Percentiles rank a stretch among this genome's conserved stretches.
These are phyloP conservation scores for Nemoura dubitans DNA, from an alignment of 2,888 invertebrate species.

Conservation along the genomic window DNA sequence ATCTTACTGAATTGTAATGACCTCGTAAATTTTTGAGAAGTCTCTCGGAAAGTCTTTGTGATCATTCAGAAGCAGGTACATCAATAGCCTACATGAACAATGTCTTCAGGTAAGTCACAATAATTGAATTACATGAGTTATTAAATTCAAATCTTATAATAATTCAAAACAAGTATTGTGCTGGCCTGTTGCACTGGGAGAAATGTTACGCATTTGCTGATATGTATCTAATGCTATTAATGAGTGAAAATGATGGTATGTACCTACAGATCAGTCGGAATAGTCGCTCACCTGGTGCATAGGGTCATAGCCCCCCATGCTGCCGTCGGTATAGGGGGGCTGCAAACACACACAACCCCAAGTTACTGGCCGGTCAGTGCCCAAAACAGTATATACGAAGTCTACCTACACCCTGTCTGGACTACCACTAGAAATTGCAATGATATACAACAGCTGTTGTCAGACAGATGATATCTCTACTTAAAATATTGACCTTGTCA, in stretches of 20 bases:
- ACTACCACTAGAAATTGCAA: too few species aligned
- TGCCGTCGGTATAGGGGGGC: constrained; percentile 83
- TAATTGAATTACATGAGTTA: too few species aligned
- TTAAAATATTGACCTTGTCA: background rate
- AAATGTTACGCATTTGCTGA: background rate
- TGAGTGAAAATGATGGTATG: constrained; percentile 37
- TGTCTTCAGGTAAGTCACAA: too few species aligned
- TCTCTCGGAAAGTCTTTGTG: too few species aligned
- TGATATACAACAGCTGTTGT: background rate
- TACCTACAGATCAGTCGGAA: constrained; percentile 50
- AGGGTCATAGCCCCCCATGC: constrained; percentile 87
- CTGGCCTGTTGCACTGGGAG: background rate
- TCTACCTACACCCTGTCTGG: too few species aligned
- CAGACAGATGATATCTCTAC: too few species aligned
- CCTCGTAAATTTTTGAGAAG: too few species aligned
- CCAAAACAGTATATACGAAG: background rate
- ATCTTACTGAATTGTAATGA: too few species aligned
- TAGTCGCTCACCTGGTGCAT: constrained; percentile 80
- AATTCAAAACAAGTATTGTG: background rate
- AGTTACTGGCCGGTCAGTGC: background rate
- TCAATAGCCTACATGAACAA: too few species aligned
- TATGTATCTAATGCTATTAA: background rate
- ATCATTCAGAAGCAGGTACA: too few species aligned
- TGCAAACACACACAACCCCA: constrained; percentile 58
- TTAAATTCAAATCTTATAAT: too few species aligned